Base-by-base conservation (phyloP, 2,888 invertebrate genomes). In the Chirona hameri region DNA sequence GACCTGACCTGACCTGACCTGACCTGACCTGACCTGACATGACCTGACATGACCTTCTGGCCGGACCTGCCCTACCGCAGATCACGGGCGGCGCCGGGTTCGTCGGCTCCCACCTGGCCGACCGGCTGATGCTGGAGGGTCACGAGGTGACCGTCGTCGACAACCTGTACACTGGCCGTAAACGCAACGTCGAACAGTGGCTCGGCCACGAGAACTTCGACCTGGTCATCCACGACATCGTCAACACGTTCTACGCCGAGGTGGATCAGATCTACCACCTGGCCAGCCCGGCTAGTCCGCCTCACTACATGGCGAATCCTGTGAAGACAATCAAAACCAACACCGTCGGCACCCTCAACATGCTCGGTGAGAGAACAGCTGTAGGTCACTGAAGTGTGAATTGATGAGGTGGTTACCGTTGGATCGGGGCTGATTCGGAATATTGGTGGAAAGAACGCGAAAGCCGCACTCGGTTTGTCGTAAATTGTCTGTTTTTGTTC, bases 271-370 rank as follows among this genome's bases (percentile, higher is more conserved):
- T 99, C 87, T 99, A 99, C 88, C 99, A 99, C 88, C 90, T 99
- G 87, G 99, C 99, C 29, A 98, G 98, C 87, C 99, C 99, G 18
- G 99, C 99, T 1, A 98, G 98, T 86, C 99, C 99, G 39, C 98
- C 98, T 0, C 99, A 99, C 90, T 99, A 99, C 88, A 99, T 99
- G 99, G 94, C 95, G 87, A 99, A 99, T 90, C 99, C 99, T 55
- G 98, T 99, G 5, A 99, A 99, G 89, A 99, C 99, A 27, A 96
- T 99, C 85, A 99, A 99, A 89, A 99, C 99, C 0, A 99, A 99
- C 88, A 98, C 99, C 0, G 91, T 99, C 87, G 99, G 95, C 82
- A 97, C 97, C 52, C 96, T 97, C 84, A 97, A 97, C 89, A 94
- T 97, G 90, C 90, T 97, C 86, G 96, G 96, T 93, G 88, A 86